phyloP scores from a whole-genome alignment of 2,797 vertebrate genomes.

The Danio kyathit region DNA sequence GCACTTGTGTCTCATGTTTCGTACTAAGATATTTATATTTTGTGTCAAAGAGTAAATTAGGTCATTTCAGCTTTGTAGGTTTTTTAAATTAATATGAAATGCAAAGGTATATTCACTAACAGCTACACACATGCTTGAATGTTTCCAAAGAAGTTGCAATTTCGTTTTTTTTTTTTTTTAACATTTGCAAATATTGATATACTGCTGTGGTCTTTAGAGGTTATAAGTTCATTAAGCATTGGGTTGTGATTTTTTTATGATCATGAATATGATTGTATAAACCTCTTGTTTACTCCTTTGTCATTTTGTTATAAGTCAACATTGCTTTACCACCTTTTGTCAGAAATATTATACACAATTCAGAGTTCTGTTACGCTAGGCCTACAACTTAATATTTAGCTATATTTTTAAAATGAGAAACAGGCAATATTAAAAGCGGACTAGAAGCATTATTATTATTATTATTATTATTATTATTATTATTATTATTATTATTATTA shows the following conservation, averaged over 20 bases:
- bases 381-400: not conserved
- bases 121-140: not conserved
- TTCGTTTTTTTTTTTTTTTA: not conserved
- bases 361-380: not conserved
- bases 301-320: too few species aligned
- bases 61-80: not conserved
- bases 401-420: not conserved
- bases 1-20: not conserved
- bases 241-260: not conserved
- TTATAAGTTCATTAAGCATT: not conserved
- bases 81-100: not conserved
- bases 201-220: not conserved
- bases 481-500: too few species aligned
- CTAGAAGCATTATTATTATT: not conserved
- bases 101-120: not conserved
- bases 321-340: not conserved
- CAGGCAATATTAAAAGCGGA: not conserved
- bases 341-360: not conserved
- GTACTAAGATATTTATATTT: conserved; percentile 21
- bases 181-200: not conserved
- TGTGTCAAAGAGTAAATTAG: not conserved
- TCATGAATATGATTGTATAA: not conserved
- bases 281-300: not conserved
- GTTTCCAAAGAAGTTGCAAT: not conserved
- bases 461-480: too few species aligned